Evolutionary conservation across 2,888 invertebrate species (phyloP).

Genomic region (Podotricha telesiphe): DNA sequence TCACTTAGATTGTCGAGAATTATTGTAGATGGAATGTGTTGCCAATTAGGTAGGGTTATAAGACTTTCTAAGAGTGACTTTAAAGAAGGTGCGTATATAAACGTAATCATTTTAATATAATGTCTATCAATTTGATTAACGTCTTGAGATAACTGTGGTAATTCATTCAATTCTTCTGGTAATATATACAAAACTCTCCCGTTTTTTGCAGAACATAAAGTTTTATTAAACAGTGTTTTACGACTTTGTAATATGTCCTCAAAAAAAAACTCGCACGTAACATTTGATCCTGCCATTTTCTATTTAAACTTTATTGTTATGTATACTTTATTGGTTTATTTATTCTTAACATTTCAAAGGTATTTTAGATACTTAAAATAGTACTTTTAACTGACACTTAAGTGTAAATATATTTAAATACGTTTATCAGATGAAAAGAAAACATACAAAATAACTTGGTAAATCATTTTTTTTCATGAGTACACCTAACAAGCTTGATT

Average conservation of each 20-base stretch:
- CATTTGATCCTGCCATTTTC: constrained; percentile 20
- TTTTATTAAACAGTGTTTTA: constrained; percentile 68
- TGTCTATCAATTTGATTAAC: constrained; percentile 60
- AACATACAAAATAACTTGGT: too few relatives aligned
- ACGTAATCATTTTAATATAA: constrained; percentile 76
- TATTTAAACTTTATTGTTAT: too few relatives aligned
- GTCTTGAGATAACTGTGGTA: constrained; percentile 73
- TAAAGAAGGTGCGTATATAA: constrained; percentile 66
- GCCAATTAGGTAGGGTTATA: constrained; percentile 66
- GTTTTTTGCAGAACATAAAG: constrained; percentile 58
- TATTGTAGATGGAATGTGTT: constrained; percentile 66
- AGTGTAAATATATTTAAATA: neutral
- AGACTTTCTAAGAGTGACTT: constrained; percentile 67
- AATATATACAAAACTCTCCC: constrained; percentile 74
- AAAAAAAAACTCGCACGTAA: constrained; percentile 56
- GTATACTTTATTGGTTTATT: neutral
- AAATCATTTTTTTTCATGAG: too few relatives aligned
- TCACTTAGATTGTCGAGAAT: constrained; percentile 69
- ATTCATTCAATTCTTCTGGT: constrained; percentile 66
- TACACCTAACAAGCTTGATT: too few relatives aligned
- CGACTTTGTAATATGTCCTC: constrained; percentile 58
- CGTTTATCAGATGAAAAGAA: too few relatives aligned
- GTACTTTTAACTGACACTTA: neutral
- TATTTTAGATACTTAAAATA: too few relatives aligned
- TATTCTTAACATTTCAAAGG: too few relatives aligned